A percentile compares a stretch with the other conserved stretches of the same genome.
Evolutionary conservation across 2,888 invertebrate genomes (phyloP).

Genomic region (Adela reaumurella): DNA sequence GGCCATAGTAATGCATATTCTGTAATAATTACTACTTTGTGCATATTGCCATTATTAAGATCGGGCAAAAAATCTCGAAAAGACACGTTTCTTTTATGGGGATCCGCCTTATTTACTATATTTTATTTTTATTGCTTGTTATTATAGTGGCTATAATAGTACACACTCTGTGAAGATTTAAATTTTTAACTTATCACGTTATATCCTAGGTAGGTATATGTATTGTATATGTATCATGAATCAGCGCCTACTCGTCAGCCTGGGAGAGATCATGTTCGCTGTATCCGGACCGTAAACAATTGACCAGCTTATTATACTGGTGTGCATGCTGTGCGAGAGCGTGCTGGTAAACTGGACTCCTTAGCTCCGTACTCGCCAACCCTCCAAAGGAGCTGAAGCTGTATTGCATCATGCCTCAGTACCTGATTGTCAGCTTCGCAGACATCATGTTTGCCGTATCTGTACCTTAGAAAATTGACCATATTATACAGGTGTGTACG

Average conservation of each 20-base stretch:
- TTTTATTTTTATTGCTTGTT: no score
- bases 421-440: constrained; percentile 9
- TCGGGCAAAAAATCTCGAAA: no score
- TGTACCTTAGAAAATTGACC: constrained; percentile 4
- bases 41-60: no score
- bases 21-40: no score
- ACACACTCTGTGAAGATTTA: no score
- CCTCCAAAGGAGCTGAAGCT: constrained; percentile 65
- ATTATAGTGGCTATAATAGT: no score
- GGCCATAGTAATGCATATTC: no score
- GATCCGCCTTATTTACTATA: no score
- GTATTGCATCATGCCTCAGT: no score
- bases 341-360: constrained; percentile 46
- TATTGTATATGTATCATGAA: no score
- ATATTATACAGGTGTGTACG: constrained; percentile 43
- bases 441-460: constrained; percentile 12
- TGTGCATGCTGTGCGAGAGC: constrained; percentile 53
- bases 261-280: constrained; percentile 12
- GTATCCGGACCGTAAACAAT: constrained; percentile 2
- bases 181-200: not conserved
- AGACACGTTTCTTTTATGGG: no score
- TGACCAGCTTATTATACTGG: constrained; percentile 22
- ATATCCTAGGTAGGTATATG: not conserved
- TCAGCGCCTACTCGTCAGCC: constrained; percentile 12
- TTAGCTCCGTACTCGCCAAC: constrained; percentile 56